These are phyloP conservation scores for Embidobia sp. DNA, from an alignment of 2,888 invertebrate species.

Conservation along the genomic window DNA sequence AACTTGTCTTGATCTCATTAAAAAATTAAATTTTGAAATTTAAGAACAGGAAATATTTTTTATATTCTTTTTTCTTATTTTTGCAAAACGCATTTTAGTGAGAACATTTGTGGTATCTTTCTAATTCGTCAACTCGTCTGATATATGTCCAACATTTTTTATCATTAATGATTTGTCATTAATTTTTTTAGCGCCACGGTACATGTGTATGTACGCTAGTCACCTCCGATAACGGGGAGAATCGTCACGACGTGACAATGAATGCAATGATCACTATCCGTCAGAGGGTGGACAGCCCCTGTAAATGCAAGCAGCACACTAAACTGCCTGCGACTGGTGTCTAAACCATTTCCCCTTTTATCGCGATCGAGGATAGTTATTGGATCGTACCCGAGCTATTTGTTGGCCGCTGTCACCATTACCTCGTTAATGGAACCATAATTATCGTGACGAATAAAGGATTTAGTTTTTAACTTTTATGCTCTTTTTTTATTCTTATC, in stretches of 20 bases:
- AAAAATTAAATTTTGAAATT: no score
- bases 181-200: no score
- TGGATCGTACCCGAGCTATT: slow-evolving; percentile 79
- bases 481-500: neutral
- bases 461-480: slow-evolving; percentile 31
- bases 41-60: no score
- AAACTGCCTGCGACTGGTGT: slow-evolving; percentile 77
- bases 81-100: no score
- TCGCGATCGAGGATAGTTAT: slow-evolving; percentile 77
- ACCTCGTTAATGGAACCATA: slow-evolving; percentile 80
- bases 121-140: no score
- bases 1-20: no score
- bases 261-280: slow-evolving; percentile 76
- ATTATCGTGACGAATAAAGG: slow-evolving; percentile 78
- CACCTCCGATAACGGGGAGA: slow-evolving; percentile 66
- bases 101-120: no score
- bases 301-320: slow-evolving; percentile 65
- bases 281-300: slow-evolving; percentile 66
- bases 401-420: slow-evolving; percentile 71
- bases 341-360: slow-evolving; percentile 76
- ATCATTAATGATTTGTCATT: no score
- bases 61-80: no score
- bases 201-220: no score
- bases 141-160: no score
- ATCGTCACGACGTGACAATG: slow-evolving; percentile 77